Base-by-base conservation (phyloP, 2,113 vertebrate genomes). In the Entelurus aequoreus region DNA sequence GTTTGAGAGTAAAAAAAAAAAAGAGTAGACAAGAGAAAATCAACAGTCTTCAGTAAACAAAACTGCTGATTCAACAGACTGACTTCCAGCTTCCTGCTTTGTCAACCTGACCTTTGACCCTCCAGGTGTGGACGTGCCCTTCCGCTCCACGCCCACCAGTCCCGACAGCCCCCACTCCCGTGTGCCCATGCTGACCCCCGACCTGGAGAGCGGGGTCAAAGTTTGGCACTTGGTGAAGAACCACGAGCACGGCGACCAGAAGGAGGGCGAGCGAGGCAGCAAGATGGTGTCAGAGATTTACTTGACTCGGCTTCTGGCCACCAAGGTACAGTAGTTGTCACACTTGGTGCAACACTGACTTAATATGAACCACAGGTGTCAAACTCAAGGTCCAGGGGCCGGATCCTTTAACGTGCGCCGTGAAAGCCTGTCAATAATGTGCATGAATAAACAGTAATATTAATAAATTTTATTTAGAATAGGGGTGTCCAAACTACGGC, bases 201-300 rank as follows among this genome's bases (percentile, higher is more conserved):
- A 98, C 81, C 85, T 97, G 78, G 95, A 98, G 79, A 98, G 94
- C 0, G 95, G 95, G 0, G 93, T 95, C 69, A 96, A 97, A 79
- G 90, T 98, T 62, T 98, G 95, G 95, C 95, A 98, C 72, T 78
- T 98, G 55, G 95, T 98, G 59, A 97, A 97, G 77, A 98, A 98
- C 81, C 95, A 98, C 0, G 95, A 98, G 66, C 95, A 98, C 0
- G 95, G 94, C 0, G 95, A 98, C 86, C 95, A 98, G 87, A 98
- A 96, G 76, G 95, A 98, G 54, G 94, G 95, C 0, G 95, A 98
- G 66, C 86, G 95, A 0, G 94, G 95, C 71, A 96, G 93, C 83
- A 98, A 98, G 90, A 98, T 98, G 95, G 95, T 98, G 42, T 98
- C 95, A 0, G 95, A 98, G 87, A 96, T 98, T 88, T 98, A 98